Evolutionary conservation across 2,797 vertebrate genomes (phyloP).

Genomic region (Platalea minor): DNA sequence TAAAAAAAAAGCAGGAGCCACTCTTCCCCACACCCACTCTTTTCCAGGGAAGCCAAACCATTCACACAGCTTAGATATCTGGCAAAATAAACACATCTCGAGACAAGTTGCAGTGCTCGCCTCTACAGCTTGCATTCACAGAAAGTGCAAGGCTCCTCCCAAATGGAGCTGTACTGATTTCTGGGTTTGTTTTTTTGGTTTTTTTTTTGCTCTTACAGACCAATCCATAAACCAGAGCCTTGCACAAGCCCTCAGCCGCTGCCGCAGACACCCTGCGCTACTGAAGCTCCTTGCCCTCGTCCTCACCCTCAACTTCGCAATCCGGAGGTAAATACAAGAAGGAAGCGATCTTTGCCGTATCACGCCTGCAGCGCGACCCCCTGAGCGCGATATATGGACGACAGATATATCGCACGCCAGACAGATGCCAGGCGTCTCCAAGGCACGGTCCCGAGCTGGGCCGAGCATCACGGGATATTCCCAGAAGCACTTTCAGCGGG

Average conservation of each 20-base stretch:
- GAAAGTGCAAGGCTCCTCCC: background rate
- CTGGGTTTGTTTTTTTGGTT: too few relatives aligned
- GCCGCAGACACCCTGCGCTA: fast-evolving
- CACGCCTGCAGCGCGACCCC: background rate
- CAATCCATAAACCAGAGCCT: background rate
- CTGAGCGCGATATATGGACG: fast-evolving
- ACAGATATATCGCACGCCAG: fast-evolving
- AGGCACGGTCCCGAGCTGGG: background rate
- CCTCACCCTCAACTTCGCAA: background rate
- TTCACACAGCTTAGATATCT: background rate
- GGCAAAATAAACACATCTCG: background rate
- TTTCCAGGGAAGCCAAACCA: background rate
- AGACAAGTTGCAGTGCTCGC: background rate
- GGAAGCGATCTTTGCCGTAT: background rate
- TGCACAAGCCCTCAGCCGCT: background rate
- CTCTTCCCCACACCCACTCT: background rate
- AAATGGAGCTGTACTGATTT: background rate
- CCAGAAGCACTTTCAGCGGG: background rate
- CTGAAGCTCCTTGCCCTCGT: background rate
- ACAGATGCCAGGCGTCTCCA: background rate
- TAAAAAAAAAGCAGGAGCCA: background rate
- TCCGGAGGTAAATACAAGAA: background rate
- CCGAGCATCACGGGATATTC: background rate
- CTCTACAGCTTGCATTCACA: background rate
- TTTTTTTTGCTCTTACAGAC: background rate